phyloP scores from a whole-genome alignment of 2,113 vertebrate genomes.

The Brachypteracias leptosomus region DNA sequence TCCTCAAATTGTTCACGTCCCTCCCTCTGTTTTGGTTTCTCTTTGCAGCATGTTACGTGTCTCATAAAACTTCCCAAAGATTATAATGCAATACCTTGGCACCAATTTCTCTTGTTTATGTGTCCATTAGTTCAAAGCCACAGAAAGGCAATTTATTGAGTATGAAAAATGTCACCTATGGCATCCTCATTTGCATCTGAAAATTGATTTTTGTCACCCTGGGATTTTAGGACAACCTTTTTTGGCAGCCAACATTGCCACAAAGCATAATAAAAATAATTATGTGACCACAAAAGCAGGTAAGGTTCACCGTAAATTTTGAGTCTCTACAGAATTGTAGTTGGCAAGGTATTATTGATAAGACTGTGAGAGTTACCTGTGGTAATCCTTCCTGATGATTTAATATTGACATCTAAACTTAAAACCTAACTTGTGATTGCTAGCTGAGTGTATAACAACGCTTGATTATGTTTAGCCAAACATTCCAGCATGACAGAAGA shows the following conservation, averaged over 20 bases:
- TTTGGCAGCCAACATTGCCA: conserved; percentile 58
- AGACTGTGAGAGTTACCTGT: conserved; percentile 24
- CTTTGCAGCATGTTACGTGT: background rate
- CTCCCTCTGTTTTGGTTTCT: background rate
- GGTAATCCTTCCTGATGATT: conserved; percentile 66
- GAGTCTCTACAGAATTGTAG: conserved; percentile 13
- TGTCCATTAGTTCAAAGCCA: conserved; percentile 74
- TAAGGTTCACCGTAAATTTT: conserved; percentile 60
- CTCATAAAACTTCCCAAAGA: conserved; percentile 30
- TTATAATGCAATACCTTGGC: conserved; percentile 56
- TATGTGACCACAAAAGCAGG: conserved; percentile 50
- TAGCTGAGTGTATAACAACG: background rate
- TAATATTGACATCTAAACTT: conserved; percentile 66
- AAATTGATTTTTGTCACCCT: conserved; percentile 79
- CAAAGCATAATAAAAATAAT: conserved; percentile 74
- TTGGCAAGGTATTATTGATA: conserved; percentile 65
- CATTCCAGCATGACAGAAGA: background rate
- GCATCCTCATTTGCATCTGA: conserved; percentile 74
- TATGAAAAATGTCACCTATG: conserved; percentile 73
- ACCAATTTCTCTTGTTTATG: conserved; percentile 72
- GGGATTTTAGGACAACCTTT: conserved; percentile 72
- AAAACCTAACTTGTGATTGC: conserved; percentile 19
- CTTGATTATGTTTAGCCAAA: background rate
- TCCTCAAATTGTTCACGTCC: background rate
- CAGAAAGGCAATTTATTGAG: conserved; percentile 73